Evolutionary conservation across 2,888 invertebrate genomes (phyloP).

Genomic region (Callinectes sapidus): DNA sequence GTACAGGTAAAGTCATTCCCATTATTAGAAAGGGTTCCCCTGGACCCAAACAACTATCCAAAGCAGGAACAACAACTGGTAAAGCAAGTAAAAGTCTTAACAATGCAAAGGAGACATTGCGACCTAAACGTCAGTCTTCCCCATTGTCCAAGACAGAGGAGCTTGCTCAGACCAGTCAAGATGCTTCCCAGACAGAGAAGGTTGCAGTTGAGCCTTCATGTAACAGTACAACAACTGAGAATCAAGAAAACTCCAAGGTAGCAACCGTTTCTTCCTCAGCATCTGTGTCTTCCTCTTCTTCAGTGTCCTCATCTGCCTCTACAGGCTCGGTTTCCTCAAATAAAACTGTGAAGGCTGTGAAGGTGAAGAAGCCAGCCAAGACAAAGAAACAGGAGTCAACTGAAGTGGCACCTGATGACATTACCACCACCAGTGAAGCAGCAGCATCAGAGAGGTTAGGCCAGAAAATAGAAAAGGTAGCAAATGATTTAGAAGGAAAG

Average conservation of each 20-base stretch:
- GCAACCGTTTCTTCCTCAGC: not conserved
- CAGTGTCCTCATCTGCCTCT: constrained; percentile 23
- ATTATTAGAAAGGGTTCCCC: constrained; percentile 8
- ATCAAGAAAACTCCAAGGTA: not conserved
- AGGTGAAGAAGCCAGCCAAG: constrained; percentile 44
- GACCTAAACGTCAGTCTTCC: not conserved
- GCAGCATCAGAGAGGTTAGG: not conserved
- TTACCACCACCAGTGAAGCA: not conserved
- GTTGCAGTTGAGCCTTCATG: not conserved
- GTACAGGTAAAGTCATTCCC: not conserved
- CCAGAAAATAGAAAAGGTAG: not conserved
- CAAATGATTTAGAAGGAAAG: not conserved
- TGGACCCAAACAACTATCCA: not conserved
- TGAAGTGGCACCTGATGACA: not conserved
- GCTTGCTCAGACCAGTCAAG: not conserved
- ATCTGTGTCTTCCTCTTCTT: not conserved
- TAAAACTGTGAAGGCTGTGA: not conserved
- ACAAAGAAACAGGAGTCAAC: constrained; percentile 27
- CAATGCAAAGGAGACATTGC: not conserved
- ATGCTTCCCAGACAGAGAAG: not conserved
- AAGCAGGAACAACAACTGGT: not conserved
- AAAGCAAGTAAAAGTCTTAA: not conserved
- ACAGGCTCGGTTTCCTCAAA: constrained; percentile 24
- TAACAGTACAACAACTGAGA: not conserved
- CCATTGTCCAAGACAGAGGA: constrained; percentile 15